Evolutionary conservation across 1,140 invertebrate genomes (phyloP), one percentile per base, ranked within the genome.

Genomic region (Hesperophylax magnus): DNA sequence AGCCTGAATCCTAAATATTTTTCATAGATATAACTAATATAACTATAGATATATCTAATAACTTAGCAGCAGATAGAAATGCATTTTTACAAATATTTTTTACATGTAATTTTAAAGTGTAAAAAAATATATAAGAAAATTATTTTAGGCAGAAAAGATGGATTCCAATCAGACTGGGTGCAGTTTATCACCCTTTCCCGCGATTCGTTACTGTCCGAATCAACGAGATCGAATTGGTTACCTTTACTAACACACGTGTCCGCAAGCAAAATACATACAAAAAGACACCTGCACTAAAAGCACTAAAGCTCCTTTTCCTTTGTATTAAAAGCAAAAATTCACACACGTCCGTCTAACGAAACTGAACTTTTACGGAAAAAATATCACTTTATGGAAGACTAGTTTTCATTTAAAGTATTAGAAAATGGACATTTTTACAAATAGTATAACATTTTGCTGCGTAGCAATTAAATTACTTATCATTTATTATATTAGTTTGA

Each of bases 191-290:
- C 34, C 18, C 31, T 14, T 39, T 34, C 7, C n/a, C n/a, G 17
- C 31, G 18, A 61, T 61, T 61, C 20, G 63, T 17, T 27, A 39
- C 63, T 69, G 65, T 69, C 65, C 65, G 65, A 69, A 69, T 69
- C 31, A 34, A 9, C 31, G 14, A 69, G 65, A 69, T 69, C 65
- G 65, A 69, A 69, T 69, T 39, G 65, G 31, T 69, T 69, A 69
- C 65, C 31, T 69, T n/a, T 69, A n/a, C 31, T 18, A 18, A 34
- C 34, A 69, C 65, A 39, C 31, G 18, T 34, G 18, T 31, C 65
- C 17, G 34, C 65, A 69, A 15, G 31, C 34, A 31, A 69, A 69
- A 69, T 39, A 39, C 65, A 69, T 20, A 69, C 65, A 69, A 31
- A 34, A 17, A 18, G 31, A 39, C 65, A 69, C 65, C 65, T 69